Evolutionary conservation across 2,113 vertebrate species (phyloP), one percentile per base, ranked within the genome.

Genomic region (Thryonomys swinderianus): DNA sequence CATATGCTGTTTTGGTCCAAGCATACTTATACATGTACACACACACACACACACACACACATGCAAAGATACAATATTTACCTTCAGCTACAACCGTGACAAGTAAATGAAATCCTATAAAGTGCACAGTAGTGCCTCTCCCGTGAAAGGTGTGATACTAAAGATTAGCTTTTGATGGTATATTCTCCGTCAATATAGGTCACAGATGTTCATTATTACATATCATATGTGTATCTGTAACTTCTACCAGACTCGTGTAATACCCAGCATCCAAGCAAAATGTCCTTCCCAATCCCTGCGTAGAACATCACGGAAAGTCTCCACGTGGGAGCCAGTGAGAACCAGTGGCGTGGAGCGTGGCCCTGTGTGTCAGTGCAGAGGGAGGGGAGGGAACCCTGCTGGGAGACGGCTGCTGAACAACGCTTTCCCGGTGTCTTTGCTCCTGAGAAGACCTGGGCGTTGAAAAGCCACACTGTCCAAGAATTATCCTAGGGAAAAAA

Each of bases 201-300:
- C 57, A n/a, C n/a, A 66, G 25, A 53, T 23, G 57, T 21, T 32
- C 9, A n/a, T 13, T 21, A 53, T 34, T 84, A 11, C 20, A 53
- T 8, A 9, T 17, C 45, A 30, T 67, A 12, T 53, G 45, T 55
- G 30, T 59, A 7, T 32, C 30, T 30, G 74, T 21, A 85, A 81
- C 85, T 64, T 92, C 16, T 79, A 76, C 92, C 64, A n/a, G 59
- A 90, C 2, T 71, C 32, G 8, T n/a, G 23, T 79, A 61, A 71
- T 42, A 82, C 8, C 16, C 21, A 91, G 61, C 27, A 73, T 94
- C 34, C 73, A 96, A 90, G 40, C 27, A 69, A 94, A 90, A 85
- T 76, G 40, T 78, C 25, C 62, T 95, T 88, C 48, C 45, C 34
- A 71, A 88, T 66, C 69, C 88, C 64, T 53, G 32, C 12, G 34